Percentiles rank a stretch among this genome's conserved stretches.
Conservation (phyloP, 2,888 invertebrate species). For the Gymnoscelis rufifasciata region DNA sequence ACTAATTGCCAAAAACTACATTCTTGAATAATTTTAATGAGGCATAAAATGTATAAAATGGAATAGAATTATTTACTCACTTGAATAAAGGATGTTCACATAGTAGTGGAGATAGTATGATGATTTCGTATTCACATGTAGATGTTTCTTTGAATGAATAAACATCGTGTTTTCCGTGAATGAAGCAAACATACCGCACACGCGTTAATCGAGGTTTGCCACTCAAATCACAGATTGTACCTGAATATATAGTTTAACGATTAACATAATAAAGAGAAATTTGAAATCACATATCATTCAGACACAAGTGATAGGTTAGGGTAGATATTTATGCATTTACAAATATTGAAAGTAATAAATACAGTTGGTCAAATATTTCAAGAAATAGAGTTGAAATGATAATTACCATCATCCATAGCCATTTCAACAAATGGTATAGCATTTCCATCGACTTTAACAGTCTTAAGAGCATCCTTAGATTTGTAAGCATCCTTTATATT, state of each 20-base stretch:
- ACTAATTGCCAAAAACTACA: no score
- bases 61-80: constrained; percentile 2
- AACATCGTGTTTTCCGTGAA: constrained; percentile 93
- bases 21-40: no score
- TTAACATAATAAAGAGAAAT: no score
- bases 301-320: no score
- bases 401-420: constrained; percentile 87
- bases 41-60: background rate
- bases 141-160: constrained; percentile 95
- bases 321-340: no score
- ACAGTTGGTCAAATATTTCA: no score
- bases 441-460: constrained; percentile 88
- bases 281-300: no score
- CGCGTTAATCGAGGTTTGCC: constrained; percentile 89
- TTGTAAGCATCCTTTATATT: constrained; percentile 70
- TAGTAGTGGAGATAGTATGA: constrained; percentile 91
- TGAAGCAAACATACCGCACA: constrained; percentile 93
- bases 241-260: no score
- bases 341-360: no score
- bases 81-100: constrained; percentile 94
- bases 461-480: constrained; percentile 77
- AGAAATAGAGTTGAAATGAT: background rate
- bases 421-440: constrained; percentile 88
- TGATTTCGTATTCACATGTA: constrained; percentile 95
- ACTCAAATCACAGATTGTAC: constrained; percentile 93